phyloP scores from a whole-genome alignment of 2,113 vertebrate genomes.

The Percopsis transmontana region DNA sequence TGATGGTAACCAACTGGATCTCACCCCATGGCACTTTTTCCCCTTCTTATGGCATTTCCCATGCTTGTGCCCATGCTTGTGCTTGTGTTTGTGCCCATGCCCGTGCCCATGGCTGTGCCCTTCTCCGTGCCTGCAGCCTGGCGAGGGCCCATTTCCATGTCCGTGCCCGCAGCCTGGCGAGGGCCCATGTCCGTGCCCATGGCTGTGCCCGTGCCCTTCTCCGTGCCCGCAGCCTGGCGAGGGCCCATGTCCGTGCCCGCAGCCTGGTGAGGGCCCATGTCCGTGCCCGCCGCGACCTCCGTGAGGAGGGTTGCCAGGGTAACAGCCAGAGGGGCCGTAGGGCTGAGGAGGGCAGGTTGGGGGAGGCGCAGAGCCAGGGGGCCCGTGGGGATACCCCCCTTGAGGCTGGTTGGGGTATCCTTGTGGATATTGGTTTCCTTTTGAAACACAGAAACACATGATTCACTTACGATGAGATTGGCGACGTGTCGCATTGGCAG shows the following conservation, averaged over 20 bases:
- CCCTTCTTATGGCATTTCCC: slow-evolving; percentile 60
- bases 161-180: slow-evolving; percentile 1
- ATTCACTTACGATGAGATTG: background rate
- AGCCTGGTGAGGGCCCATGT: background rate
- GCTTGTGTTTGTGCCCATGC: background rate
- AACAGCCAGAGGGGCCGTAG: slow-evolving; percentile 6
- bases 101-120: background rate
- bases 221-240: background rate
- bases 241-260: background rate
- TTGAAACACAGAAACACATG: background rate
- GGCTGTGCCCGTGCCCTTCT: background rate
- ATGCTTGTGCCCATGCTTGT: slow-evolving; percentile 32
- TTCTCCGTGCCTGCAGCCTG: slow-evolving; percentile 4
- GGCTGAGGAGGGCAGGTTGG: slow-evolving; percentile 9
- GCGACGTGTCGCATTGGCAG: background rate
- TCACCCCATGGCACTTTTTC: slow-evolving; percentile 53
- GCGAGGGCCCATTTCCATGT: slow-evolving; percentile 14
- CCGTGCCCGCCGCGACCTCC: background rate
- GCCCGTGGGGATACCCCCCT: background rate
- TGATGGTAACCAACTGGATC: background rate
- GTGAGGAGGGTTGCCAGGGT: background rate
- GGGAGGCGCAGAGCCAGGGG: background rate
- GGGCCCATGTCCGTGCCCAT: background rate
- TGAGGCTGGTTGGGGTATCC: background rate
- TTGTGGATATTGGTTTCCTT: slow-evolving; percentile 13